Evolutionary conservation across 2,888 invertebrate species (phyloP).

Genomic region (Eristalinus aeneus): DNA sequence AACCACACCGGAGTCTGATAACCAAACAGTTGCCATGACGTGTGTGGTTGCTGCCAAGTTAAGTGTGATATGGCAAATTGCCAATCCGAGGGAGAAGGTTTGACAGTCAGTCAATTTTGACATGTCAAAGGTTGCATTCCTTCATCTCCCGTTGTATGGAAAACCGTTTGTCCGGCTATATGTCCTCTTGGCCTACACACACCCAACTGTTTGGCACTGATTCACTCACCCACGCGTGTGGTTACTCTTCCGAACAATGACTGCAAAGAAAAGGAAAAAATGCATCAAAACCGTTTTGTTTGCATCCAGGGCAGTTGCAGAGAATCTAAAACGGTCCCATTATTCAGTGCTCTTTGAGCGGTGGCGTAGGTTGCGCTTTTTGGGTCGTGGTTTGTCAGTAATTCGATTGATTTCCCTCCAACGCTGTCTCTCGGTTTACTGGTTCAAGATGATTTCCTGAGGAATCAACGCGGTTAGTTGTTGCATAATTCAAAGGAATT

Average conservation of each 20-base stretch:
- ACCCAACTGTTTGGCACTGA: background rate
- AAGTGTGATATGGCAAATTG: background rate
- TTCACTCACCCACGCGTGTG: background rate
- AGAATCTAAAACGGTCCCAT: slow-evolving; percentile 21
- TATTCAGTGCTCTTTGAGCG: slow-evolving; percentile 38
- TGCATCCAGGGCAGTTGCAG: slow-evolving; percentile 10
- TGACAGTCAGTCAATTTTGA: background rate
- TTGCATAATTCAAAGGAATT: slow-evolving; percentile 1
- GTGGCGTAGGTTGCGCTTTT: slow-evolving; percentile 9
- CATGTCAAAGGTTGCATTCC: background rate
- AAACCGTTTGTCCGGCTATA: background rate
- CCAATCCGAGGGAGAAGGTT: background rate
- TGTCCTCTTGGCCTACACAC: background rate
- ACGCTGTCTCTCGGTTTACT: background rate
- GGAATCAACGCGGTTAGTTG: background rate
- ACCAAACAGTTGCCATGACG: background rate
- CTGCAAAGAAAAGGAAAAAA: background rate
- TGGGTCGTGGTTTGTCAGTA: slow-evolving; percentile 5
- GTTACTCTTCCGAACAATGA: slow-evolving; percentile 23
- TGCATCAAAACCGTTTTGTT: slow-evolving; percentile 15
- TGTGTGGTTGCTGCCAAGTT: background rate
- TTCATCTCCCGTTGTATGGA: too few relatives aligned
- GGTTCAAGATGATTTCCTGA: slow-evolving; percentile 15
- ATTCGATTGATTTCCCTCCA: slow-evolving; percentile 6
- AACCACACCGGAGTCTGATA: background rate